Percentiles rank a stretch among this genome's conserved stretches.
These are phyloP conservation scores for Cotesia vestalis DNA, from an alignment of 1,140 invertebrate genomes.

Conservation along the genomic window DNA sequence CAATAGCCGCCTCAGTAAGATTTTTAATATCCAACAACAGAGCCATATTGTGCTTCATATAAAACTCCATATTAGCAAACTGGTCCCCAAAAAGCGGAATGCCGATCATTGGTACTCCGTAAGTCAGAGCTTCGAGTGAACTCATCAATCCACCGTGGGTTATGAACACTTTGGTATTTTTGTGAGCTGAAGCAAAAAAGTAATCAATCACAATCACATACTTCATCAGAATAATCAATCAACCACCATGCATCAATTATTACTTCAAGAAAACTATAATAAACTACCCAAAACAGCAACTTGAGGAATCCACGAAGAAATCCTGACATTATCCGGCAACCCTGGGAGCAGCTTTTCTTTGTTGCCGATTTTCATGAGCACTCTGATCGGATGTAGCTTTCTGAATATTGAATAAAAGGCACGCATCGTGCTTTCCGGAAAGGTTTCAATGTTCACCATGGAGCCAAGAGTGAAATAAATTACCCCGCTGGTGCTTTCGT, in stretches of 20 bases:
- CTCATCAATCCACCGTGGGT: slow-evolving; percentile 77
- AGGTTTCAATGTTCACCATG: slow-evolving; percentile 70
- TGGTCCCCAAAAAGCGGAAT: slow-evolving; percentile 76
- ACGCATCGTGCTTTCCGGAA: slow-evolving; percentile 69
- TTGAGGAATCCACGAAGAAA: slow-evolving; percentile 46
- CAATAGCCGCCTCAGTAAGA: slow-evolving; percentile 52
- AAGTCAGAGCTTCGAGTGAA: slow-evolving; percentile 75
- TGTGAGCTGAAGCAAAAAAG: slow-evolving; percentile 67
- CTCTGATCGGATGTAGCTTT: slow-evolving; percentile 54
- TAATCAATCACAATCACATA: too few relatives aligned
- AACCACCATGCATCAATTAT: too few relatives aligned
- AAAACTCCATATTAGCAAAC: slow-evolving; percentile 64
- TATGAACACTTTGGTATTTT: slow-evolving; percentile 73
- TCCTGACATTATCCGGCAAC: slow-evolving; percentile 40
- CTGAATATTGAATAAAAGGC: slow-evolving; percentile 71
- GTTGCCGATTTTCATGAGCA: slow-evolving; percentile 51
- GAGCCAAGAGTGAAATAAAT: slow-evolving; percentile 79
- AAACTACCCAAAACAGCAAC: slow-evolving; percentile 40
- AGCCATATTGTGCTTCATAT: slow-evolving; percentile 40
- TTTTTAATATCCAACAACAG: slow-evolving; percentile 51
- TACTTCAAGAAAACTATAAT: too few relatives aligned
- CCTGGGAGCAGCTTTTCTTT: slow-evolving; percentile 43
- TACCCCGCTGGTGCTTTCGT: slow-evolving; percentile 74
- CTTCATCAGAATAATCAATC: too few relatives aligned
- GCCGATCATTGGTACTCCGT: slow-evolving; percentile 74